These are phyloP conservation scores for Sphaeridia pumilis DNA, from an alignment of 2,888 invertebrate species.

Conservation along the genomic window DNA sequence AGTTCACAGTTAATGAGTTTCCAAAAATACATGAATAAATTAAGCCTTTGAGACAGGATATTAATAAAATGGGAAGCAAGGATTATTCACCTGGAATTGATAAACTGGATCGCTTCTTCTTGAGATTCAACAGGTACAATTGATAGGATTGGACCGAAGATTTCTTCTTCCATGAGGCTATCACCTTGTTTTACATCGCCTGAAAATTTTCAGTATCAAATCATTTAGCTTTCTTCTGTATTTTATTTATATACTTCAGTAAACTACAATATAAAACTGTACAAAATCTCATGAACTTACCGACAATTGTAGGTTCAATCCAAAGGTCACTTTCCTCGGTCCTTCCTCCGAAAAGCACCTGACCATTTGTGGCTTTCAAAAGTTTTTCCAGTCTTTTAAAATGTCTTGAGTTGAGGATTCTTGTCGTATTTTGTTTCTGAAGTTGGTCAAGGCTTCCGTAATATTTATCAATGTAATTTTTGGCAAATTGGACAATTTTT, in stretches of 20 bases:
- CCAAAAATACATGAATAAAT: neutral
- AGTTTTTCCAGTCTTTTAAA: conserved; percentile 46
- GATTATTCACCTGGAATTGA: conserved; percentile 39
- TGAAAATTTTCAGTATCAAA: conserved; percentile 39
- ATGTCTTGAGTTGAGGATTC: conserved; percentile 70
- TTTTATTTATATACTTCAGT: too few species aligned
- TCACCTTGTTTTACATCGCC: neutral
- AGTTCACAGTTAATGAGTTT: neutral
- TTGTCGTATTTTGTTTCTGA: conserved; percentile 62
- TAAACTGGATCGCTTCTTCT: conserved; percentile 80
- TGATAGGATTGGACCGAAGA: conserved; percentile 93
- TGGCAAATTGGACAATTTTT: conserved; percentile 47
- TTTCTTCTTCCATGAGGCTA: conserved; percentile 57
- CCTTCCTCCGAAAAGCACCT: conserved; percentile 63
- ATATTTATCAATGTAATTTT: conserved; percentile 61
- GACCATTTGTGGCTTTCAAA: conserved; percentile 37
- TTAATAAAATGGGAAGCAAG: neutral
- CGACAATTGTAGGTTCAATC: conserved; percentile 68
- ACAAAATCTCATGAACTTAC: conserved; percentile 5
- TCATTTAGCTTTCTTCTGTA: too few species aligned
- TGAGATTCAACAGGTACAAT: conserved; percentile 69
- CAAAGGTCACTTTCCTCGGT: conserved; percentile 60
- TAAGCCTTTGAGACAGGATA: neutral
- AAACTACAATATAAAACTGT: neutral
- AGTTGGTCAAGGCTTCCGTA: conserved; percentile 64